Evolutionary conservation across 23 tunicate genomes (phyloP).

Genomic region (Halocynthia aurantium): DNA sequence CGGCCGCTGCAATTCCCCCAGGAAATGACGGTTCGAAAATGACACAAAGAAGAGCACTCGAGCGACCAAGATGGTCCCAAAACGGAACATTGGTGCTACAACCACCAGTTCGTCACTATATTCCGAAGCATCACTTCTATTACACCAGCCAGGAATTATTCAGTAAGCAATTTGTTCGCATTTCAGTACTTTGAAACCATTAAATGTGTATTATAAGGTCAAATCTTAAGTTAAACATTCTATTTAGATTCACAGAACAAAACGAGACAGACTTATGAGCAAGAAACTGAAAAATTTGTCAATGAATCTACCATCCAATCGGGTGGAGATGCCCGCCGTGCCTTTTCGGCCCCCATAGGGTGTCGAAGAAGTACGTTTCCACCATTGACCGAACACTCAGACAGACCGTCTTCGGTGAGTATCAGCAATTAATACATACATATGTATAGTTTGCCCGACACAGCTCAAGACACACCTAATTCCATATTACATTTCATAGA

Average conservation of each 20-base stretch:
- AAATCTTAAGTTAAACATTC: not conserved
- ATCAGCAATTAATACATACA: not conserved
- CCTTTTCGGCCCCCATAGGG: slow-evolving; percentile 48
- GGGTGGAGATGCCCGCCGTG: slow-evolving; percentile 33
- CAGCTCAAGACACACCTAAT: too few relatives aligned
- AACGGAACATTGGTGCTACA: slow-evolving; percentile 52
- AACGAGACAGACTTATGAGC: slow-evolving; percentile 34
- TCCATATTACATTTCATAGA: too few relatives aligned
- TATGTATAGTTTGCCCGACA: not conserved
- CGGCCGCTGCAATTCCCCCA: not conserved
- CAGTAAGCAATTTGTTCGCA: slow-evolving; percentile 27
- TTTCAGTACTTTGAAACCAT: not conserved
- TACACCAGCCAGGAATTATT: slow-evolving; percentile 59
- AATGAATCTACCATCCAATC: not conserved
- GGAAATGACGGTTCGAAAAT: slow-evolving; percentile 9
- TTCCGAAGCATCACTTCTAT: slow-evolving; percentile 66
- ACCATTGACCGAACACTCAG: slow-evolving; percentile 2
- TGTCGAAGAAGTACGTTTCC: slow-evolving; percentile 7
- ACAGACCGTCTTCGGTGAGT: slow-evolving; percentile 10
- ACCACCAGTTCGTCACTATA: slow-evolving; percentile 46
- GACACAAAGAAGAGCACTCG: slow-evolving; percentile 27
- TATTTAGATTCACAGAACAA: slow-evolving; percentile 33
- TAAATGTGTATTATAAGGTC: not conserved
- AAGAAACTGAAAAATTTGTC: slow-evolving; percentile 42
- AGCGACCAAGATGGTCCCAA: slow-evolving; percentile 62